A percentile compares a stretch with the other conserved stretches of the same genome.
These are phyloP conservation scores for Bufo gargarizans DNA, from an alignment of 2,113 vertebrate genomes.

Conservation along the genomic window DNA sequence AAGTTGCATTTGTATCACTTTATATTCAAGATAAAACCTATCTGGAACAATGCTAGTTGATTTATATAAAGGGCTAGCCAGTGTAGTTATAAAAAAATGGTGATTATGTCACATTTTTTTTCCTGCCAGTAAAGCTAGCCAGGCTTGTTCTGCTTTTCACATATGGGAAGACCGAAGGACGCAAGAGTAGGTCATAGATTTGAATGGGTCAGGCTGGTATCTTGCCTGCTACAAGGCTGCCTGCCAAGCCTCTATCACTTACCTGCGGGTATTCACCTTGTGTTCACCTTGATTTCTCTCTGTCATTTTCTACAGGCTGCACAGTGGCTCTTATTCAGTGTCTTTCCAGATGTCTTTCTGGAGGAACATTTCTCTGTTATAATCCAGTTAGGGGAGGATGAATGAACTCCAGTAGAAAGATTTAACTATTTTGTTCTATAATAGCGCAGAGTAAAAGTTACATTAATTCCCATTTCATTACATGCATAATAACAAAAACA, in stretches of 20 bases:
- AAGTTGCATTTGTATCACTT: too few relatives aligned
- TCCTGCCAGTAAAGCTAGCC: constrained; percentile 6
- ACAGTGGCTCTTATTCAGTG: not conserved
- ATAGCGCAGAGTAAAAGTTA: not conserved
- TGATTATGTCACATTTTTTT: not conserved
- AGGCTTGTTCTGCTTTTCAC: constrained; percentile 1
- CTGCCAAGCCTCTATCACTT: constrained; percentile 46
- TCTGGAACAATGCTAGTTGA: too few relatives aligned
- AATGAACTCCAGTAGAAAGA: not conserved
- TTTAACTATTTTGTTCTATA: not conserved
- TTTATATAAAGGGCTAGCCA: too few relatives aligned
- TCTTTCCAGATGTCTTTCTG: not conserved
- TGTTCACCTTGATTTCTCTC: constrained; percentile 44
- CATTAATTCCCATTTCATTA: not conserved
- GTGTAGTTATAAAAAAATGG: too few relatives aligned
- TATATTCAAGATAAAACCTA: too few relatives aligned
- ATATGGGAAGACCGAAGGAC: constrained; percentile 35
- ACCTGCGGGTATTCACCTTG: constrained; percentile 52
- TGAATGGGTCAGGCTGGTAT: constrained; percentile 53
- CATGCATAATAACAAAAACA: not conserved
- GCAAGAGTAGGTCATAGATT: constrained; percentile 51
- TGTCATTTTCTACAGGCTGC: constrained; percentile 18
- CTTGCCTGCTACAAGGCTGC: constrained; percentile 48
- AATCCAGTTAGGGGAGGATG: not conserved
- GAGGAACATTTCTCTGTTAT: not conserved